Conservation (phyloP, 2,888 invertebrate species). For the Nemotelus nigrinus region DNA sequence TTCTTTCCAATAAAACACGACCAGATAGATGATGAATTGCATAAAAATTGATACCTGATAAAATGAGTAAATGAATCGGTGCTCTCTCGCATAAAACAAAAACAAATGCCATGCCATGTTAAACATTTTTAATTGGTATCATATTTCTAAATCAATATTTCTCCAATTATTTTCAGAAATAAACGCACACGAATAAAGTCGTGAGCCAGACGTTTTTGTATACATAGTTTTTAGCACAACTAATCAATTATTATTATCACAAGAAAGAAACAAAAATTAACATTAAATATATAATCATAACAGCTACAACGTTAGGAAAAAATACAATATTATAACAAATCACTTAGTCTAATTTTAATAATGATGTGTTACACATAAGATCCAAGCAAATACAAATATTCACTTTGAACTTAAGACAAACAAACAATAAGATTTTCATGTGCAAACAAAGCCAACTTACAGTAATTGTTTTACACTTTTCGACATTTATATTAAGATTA, state of each 20-base stretch:
- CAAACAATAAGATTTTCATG: background rate
- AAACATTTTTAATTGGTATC: constrained; percentile 1
- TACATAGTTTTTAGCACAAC: constrained; percentile 19
- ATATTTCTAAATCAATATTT: background rate
- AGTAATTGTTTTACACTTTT: too few species aligned
- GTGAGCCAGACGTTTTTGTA: background rate
- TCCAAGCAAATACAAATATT: background rate
- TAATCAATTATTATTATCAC: background rate
- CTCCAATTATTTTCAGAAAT: background rate
- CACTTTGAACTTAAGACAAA: background rate
- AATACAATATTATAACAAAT: background rate
- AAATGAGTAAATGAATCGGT: too few species aligned
- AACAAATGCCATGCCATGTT: background rate
- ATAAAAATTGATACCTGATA: too few species aligned
- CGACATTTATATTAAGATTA: background rate
- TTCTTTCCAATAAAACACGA: too few species aligned
- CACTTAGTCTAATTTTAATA: background rate
- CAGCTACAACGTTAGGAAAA: background rate
- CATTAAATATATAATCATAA: background rate
- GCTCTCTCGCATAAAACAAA: too few species aligned
- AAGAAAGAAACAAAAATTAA: background rate
- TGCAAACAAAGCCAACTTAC: background rate
- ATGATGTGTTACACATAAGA: background rate
- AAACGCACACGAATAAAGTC: constrained; percentile 1
- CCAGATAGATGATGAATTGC: too few species aligned